Base-by-base conservation (phyloP, 2,113 vertebrate species). In the Amphiprion percula region DNA sequence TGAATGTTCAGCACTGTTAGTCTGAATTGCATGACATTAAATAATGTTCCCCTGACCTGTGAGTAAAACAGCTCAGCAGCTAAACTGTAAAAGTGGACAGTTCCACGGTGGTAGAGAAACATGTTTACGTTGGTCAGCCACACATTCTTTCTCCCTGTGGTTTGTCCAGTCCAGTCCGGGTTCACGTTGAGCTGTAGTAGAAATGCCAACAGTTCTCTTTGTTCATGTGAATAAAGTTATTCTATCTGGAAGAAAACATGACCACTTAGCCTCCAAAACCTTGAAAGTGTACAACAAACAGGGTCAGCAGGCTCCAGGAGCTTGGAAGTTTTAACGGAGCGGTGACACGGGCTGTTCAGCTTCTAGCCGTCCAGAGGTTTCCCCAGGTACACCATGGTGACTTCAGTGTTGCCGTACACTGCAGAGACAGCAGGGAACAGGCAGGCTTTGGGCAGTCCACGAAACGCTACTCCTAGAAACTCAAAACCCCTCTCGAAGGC, bases 301-400 rank as follows among this genome's bases (percentile, higher is more conserved):
- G 65, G 16, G 79, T 78, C 41, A 23, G 19, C 59, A 56, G 64
- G 68, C 63, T 28, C 19, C 50, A 1, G 23, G 15, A 58, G 41
- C 50, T 7, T 41, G 15, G 24, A 54, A 3, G 28, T 44, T 59
- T 39, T 10, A 49, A 68, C n/a, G 49, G 33, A 37, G 9, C 10
- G 24, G 53, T 77, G 80, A 77, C 74, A 74, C n/a, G 4, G 72
- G 28, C 54, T 54, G 1, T 26, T 64, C 60, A 39, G 80, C 77
- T 2, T 62, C 95, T 95, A 99, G 87, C 98, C 98, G 74, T 99
- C 98, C 92, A 99, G 93, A 79, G 98, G 98, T 83, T 97, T 98
- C 78, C 98, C 98, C 92, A 99, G 94, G 89, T 99, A 99, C 85
- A 99, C 98, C 98, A 99, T 97, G 90, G 98, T 99, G 95, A 99